These are phyloP conservation scores for Rhopalosiphum padi DNA, from an alignment of 1,140 invertebrate genomes.

Conservation along the genomic window DNA sequence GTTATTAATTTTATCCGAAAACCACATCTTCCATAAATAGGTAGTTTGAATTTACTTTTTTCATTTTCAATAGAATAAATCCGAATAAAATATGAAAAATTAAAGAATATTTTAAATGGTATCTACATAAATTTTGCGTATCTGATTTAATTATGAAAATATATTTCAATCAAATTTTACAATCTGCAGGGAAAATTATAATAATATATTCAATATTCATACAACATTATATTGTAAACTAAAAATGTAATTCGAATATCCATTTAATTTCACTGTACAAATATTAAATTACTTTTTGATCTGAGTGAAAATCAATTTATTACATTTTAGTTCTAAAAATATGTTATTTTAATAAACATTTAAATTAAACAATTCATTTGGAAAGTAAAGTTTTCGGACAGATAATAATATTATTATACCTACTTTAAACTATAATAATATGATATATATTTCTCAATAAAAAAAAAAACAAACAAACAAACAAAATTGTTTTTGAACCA, in stretches of 20 bases:
- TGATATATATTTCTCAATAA: background rate
- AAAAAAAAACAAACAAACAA: background rate
- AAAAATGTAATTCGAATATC: background rate
- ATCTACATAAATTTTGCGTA: background rate
- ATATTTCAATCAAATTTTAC: background rate
- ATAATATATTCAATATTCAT: background rate
- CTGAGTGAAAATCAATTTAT: background rate
- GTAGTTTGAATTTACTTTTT: background rate
- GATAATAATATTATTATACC: background rate
- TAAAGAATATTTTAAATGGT: background rate
- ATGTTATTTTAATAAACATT: background rate
- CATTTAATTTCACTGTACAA: background rate
- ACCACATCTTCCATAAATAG: too few species aligned
- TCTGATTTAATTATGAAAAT: conserved; percentile 13
- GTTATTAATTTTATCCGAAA: too few species aligned
- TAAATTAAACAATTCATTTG: background rate
- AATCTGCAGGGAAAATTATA: background rate
- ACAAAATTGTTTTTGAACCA: background rate
- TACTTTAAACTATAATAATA: background rate
- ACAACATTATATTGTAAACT: background rate
- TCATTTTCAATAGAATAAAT: background rate
- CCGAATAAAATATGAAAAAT: background rate
- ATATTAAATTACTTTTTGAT: background rate
- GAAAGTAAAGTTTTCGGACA: background rate
- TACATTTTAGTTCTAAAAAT: background rate